Percentiles rank a stretch among this genome's conserved stretches.
Conservation (phyloP, 2,888 invertebrate species). For the Lithophane leautieri region DNA sequence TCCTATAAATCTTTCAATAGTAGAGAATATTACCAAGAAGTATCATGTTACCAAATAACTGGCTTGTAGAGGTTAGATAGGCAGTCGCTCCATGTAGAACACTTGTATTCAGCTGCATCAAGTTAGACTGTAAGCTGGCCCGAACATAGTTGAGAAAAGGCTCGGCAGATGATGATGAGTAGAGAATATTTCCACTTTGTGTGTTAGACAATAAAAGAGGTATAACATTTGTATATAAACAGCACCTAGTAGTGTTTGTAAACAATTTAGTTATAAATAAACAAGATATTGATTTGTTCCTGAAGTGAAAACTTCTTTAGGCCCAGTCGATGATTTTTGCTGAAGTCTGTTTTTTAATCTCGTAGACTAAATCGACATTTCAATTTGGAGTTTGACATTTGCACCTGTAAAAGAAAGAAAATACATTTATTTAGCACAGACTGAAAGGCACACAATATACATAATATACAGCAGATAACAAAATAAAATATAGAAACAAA, state of each 20-base stretch:
- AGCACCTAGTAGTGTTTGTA: slow-evolving; percentile 3
- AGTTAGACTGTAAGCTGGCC: background rate
- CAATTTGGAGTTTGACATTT: no score
- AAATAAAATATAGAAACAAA: no score
- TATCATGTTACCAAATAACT: background rate
- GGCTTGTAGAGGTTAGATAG: background rate
- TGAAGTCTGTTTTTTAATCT: no score
- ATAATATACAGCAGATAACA: no score
- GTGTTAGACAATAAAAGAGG: background rate
- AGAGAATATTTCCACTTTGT: background rate
- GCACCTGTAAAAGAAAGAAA: no score
- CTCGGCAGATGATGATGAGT: no score
- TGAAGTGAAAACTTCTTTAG: background rate
- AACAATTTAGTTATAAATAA: slow-evolving; percentile 9
- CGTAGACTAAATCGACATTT: no score
- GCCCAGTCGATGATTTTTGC: background rate
- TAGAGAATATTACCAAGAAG: background rate
- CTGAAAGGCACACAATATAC: no score
- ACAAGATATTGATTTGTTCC: background rate
- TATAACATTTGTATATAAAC: slow-evolving; percentile 9
- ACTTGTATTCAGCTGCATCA: background rate
- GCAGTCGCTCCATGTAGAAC: no score
- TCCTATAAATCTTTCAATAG: background rate
- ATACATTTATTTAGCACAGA: no score
- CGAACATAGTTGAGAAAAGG: background rate